These are phyloP conservation scores for Drosophila mettleri DNA, from an alignment of 2,888 invertebrate genomes.

Conservation along the genomic window DNA sequence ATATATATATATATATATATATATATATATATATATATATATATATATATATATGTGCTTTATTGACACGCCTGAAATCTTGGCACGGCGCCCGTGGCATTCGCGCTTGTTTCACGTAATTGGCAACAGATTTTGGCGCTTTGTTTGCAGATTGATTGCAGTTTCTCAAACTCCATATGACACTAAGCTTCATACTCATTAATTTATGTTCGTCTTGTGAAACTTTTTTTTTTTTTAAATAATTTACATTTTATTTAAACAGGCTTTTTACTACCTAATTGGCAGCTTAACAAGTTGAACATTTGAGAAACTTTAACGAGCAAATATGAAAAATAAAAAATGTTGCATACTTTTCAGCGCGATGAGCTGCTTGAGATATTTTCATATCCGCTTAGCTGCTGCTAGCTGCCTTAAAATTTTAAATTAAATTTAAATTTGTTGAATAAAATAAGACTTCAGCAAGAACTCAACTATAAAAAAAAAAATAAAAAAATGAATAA, in stretches of 20 bases:
- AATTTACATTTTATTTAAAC: too few relatives aligned
- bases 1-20: conserved; percentile 7
- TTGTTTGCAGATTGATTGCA: conserved; percentile 28
- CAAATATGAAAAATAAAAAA: background rate
- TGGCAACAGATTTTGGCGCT: conserved; percentile 33
- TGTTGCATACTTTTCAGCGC: background rate
- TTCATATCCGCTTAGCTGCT: too few relatives aligned
- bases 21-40: conserved; percentile 10
- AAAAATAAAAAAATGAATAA: too few relatives aligned
- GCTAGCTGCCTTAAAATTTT: too few relatives aligned
- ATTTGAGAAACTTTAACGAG: background rate
- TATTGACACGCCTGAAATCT: conserved; percentile 53
- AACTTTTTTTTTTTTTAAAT: too few relatives aligned
- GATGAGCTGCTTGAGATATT: too few relatives aligned
- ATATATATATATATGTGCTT: background rate
- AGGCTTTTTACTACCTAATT: too few relatives aligned
- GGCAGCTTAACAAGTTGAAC: too few relatives aligned
- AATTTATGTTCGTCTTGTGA: background rate
- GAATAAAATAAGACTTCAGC: too few relatives aligned
- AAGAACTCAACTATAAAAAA: too few relatives aligned
- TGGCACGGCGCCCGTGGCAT: conserved; percentile 36
- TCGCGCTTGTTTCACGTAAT: conserved; percentile 35
- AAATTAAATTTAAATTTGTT: too few relatives aligned
- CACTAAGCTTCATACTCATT: background rate
- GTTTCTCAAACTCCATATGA: conserved; percentile 13